Evolutionary conservation across 1,140 invertebrate species (phyloP).

Genomic region (Potamilus streckersoni): DNA sequence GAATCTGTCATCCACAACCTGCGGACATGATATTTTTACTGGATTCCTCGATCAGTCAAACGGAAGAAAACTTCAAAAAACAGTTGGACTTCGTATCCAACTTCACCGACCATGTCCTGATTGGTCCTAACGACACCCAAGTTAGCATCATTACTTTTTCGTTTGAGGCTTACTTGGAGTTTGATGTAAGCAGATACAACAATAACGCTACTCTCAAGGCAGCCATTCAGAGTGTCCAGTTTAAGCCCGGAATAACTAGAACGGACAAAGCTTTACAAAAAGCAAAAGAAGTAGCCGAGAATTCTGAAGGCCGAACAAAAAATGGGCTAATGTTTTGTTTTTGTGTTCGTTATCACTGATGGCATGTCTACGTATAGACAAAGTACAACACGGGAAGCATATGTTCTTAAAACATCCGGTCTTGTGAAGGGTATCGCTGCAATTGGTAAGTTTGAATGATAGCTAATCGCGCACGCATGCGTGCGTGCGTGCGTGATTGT

Average conservation of each 20-base stretch:
- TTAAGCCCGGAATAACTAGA: constrained; percentile 6
- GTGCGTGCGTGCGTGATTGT: no score
- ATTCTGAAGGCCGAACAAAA: neutral
- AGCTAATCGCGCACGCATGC: no score
- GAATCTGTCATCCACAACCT: constrained; percentile 9
- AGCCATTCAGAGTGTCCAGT: constrained; percentile 15
- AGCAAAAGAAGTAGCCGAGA: neutral
- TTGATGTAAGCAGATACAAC: constrained; percentile 10
- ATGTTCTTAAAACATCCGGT: neutral
- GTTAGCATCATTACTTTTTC: constrained; percentile 22
- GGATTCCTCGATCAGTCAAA: constrained; percentile 18
- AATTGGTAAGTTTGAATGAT: neutral
- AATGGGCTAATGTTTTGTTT: constrained; percentile 1
- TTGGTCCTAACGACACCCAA: constrained; percentile 13
- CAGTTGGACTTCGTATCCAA: constrained; percentile 19
- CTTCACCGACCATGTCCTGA: constrained; percentile 8
- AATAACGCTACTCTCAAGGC: constrained; percentile 8
- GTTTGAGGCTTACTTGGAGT: constrained; percentile 14
- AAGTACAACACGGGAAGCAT: constrained; percentile 37
- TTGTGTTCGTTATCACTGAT: constrained; percentile 22
- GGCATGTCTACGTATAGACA: constrained; percentile 23
- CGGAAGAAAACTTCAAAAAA: constrained; percentile 16
- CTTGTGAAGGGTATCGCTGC: neutral
- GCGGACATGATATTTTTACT: constrained; percentile 22
- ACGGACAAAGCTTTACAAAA: constrained; percentile 17